Conservation (phyloP, 2,797 vertebrate genomes). For the Mus minutoides region DNA sequence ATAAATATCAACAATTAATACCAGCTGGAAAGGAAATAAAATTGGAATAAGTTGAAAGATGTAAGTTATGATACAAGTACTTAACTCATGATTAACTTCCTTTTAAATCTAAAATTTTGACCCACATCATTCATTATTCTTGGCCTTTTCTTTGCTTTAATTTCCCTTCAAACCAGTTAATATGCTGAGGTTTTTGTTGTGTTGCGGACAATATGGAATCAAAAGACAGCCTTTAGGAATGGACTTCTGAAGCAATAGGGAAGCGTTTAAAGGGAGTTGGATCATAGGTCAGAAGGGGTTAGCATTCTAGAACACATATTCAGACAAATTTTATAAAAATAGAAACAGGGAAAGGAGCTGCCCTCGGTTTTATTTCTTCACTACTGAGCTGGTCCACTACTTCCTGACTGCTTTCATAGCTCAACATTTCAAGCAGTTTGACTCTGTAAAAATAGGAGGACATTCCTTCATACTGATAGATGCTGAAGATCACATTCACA, state of each 20-base stretch:
- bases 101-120: slow-evolving; percentile 2
- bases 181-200: slow-evolving; percentile 42
- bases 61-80: not conserved
- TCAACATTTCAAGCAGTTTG: not conserved
- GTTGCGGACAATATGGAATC: not conserved
- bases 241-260: not conserved
- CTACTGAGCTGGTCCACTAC: not conserved
- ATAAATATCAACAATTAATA: slow-evolving; percentile 10
- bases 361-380: not conserved
- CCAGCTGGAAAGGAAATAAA: slow-evolving; percentile 14
- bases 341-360: not conserved
- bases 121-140: not conserved
- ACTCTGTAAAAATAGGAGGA: not conserved
- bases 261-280: not conserved
- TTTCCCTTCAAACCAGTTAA: slow-evolving; percentile 45
- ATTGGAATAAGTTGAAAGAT: not conserved
- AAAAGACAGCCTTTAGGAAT: slow-evolving; percentile 7
- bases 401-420: not conserved
- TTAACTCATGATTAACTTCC: not conserved
- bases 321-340: not conserved
- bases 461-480: slow-evolving; percentile 4
- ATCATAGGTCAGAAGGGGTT: not conserved
- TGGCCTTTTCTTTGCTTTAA: slow-evolving; percentile 20
- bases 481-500: slow-evolving; percentile 19
- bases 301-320: not conserved